A percentile compares a stretch with the other conserved stretches of the same genome.
These are phyloP conservation scores for Trialeurodes vaporariorum DNA, from an alignment of 1,140 invertebrate genomes.

Conservation along the genomic window DNA sequence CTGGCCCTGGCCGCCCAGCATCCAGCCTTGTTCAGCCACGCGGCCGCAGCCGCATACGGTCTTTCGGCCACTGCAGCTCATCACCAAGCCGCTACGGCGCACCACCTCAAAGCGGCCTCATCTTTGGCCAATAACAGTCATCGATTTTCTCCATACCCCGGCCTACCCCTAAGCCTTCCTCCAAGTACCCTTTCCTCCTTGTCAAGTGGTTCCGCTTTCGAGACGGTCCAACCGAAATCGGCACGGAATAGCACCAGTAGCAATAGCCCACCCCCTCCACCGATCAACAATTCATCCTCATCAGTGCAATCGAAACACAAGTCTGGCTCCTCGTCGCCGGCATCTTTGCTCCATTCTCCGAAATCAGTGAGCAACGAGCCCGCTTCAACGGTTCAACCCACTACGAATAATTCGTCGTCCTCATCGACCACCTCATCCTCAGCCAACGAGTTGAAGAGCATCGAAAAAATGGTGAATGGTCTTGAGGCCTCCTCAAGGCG, in stretches of 20 bases:
- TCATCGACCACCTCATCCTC: constrained; percentile 16
- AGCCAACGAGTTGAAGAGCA: constrained; percentile 73
- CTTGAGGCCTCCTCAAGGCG: constrained; percentile 48
- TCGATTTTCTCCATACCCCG: constrained; percentile 73
- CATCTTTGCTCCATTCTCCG: constrained; percentile 40
- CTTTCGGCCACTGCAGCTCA: constrained; percentile 35
- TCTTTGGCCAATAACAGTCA: constrained; percentile 41
- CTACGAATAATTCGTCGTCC: constrained; percentile 17
- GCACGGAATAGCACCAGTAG: too few relatives aligned
- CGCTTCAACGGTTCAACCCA: constrained; percentile 24
- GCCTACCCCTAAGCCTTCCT: constrained; percentile 41
- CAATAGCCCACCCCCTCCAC: constrained; percentile 21
- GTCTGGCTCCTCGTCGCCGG: background rate
- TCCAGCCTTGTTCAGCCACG: constrained; percentile 52
- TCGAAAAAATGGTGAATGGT: constrained; percentile 94
- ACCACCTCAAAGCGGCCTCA: constrained; percentile 38
- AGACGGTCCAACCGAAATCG: constrained; percentile 59
- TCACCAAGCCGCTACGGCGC: constrained; percentile 28
- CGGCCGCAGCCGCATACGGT: constrained; percentile 39
- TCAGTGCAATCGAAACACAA: constrained; percentile 19
- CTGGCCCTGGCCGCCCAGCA: constrained; percentile 67
- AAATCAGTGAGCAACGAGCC: constrained; percentile 30
- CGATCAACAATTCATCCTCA: constrained; percentile 17
- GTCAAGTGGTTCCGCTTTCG: constrained; percentile 62
- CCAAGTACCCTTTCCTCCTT: constrained; percentile 36